Base-by-base conservation (phyloP, 2,113 vertebrate species). In the Epinephelus fuscoguttatus region DNA sequence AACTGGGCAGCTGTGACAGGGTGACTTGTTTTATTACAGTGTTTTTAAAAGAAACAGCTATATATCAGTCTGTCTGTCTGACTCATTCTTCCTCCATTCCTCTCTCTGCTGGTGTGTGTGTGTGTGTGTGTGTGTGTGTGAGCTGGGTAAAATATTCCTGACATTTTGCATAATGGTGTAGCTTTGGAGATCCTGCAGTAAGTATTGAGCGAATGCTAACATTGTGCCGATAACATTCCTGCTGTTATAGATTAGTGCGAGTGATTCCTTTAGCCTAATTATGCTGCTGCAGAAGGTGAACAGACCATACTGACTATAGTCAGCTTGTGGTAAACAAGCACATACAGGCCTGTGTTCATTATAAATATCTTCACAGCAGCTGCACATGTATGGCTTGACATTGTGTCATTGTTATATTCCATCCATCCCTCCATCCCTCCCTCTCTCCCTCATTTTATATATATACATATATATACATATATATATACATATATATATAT, bases 231-330 rank as follows among this genome's bases (percentile, higher is more conserved):
- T 80, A 90, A 71, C 69, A 77, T 62, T 80, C 52, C 81, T 21
- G 23, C 82, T 82, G 78, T 84, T 82, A 77, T 78, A 56, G 86
- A 89, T 90, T 83, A 83, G 60, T 21, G 42, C 77, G 56, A 13
- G 18, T 62, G 52, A 84, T 79, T 90, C 75, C 73, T 91, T 84
- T 55, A 75, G 84, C 71, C 72, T 89, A 87, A 90, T 88, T 81
- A 75, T 66, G 25, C 72, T 45, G 50, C 82, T 77, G 85, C 74
- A 80, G 79, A 57, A 56, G 63, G 62, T 55, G 76, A 81, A 50
- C 59, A 74, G 27, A 47, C 5, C 64, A 62, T 15, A 60, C 15
- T 15, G 37, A 42, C 25, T 67, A 21, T 0, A 64, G 50, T 9
- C 80, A 30, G 57, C 53, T 19, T 52, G 17, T 21, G 40, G 47